Evolutionary conservation across 2,113 vertebrate genomes (phyloP).

Genomic region (Antigone vipio): DNA sequence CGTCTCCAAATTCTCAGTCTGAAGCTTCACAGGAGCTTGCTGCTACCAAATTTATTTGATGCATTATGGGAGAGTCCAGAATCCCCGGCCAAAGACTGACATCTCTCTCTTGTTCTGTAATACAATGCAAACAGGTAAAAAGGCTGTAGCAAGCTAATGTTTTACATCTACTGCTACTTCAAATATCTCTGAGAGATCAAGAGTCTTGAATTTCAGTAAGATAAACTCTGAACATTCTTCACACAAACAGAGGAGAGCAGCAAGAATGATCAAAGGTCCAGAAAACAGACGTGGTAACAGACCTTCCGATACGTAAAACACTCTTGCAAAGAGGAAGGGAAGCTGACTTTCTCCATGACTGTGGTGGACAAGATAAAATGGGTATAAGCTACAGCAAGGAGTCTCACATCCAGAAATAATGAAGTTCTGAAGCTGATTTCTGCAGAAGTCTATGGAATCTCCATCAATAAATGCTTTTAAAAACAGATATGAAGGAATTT

Average conservation of each 20-base stretch:
- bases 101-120: background rate
- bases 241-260: background rate
- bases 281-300: background rate
- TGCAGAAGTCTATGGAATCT: background rate
- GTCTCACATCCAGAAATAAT: background rate
- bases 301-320: background rate
- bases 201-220: background rate
- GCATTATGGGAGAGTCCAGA: background rate
- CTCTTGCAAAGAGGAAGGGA: background rate
- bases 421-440: background rate
- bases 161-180: background rate
- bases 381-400: background rate
- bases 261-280: background rate
- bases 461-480: background rate
- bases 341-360: background rate
- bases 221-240: background rate
- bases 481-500: background rate
- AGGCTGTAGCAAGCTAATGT: background rate
- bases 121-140: background rate
- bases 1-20: background rate
- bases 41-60: background rate
- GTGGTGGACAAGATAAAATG: background rate
- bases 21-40: background rate
- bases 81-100: background rate
- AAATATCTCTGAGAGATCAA: background rate